Percentiles rank a stretch among this genome's conserved stretches.
Evolutionary conservation across 2,113 vertebrate species (phyloP).

Genomic region (Sinocyclocheilus grahami): DNA sequence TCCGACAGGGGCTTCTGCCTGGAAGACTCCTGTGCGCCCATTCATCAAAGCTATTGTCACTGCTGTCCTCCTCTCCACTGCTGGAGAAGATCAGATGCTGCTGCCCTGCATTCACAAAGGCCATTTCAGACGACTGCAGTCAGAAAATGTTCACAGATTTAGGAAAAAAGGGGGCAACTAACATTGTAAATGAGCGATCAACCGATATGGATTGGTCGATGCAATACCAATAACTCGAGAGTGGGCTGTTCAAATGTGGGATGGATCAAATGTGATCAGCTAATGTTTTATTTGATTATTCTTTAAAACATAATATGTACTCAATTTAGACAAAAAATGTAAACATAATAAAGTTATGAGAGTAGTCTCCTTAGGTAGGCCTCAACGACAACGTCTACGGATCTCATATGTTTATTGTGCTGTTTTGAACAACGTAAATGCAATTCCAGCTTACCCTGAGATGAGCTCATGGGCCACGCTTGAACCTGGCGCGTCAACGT

Average conservation of each 20-base stretch:
- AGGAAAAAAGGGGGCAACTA: neutral
- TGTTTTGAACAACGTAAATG: neutral
- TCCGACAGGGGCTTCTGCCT: slow-evolving; percentile 61
- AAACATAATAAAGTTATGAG: neutral
- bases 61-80: slow-evolving; percentile 79
- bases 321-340: neutral
- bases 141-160: neutral
- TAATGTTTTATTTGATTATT: neutral
- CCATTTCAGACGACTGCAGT: slow-evolving; percentile 60
- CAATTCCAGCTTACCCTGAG: slow-evolving; percentile 6
- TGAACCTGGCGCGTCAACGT: slow-evolving; percentile 55
- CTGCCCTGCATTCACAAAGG: slow-evolving; percentile 69
- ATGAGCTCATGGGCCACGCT: slow-evolving; percentile 46
- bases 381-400: neutral
- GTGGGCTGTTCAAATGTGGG: too few relatives aligned
- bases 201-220: neutral
- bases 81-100: slow-evolving; percentile 81
- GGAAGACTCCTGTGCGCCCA: slow-evolving; percentile 29
- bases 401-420: neutral
- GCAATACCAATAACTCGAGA: neutral
- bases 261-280: neutral
- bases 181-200: neutral
- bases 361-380: neutral
- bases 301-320: neutral
- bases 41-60: slow-evolving; percentile 68